Evolutionary conservation across 2,113 vertebrate genomes (phyloP), one percentile per base, ranked within the genome.

Genomic region (Chunga burmeisteri): DNA sequence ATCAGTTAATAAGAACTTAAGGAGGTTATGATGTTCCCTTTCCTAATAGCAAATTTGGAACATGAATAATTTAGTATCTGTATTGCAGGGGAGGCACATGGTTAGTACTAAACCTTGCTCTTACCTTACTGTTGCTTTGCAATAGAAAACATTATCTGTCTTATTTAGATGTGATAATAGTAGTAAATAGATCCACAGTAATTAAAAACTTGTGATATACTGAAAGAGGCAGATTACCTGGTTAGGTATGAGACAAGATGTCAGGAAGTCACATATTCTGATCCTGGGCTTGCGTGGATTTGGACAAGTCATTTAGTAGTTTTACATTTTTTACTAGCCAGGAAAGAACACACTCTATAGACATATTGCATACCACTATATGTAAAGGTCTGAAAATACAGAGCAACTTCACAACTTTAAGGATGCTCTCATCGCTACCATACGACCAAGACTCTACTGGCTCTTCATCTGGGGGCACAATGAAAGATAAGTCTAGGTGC

Each of bases 1-100:
- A 83, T 44, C 81, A 47, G 52, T 49, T 74, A 83, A 81, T 94
- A 92, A 77, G 86, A 95, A 86, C 71, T 82, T 90, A 81, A 93
- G 66, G 82, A 62, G 77, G 58, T 95, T 95, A 81, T 9, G 25
- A 38, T 62, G 47, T 16, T 90, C 75, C 73, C 38, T 67, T 79
- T 88, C 49, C 71, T 71, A 62, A 67, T 1, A 62, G 82, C 11
- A 72, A 75, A 91, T 81, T 38, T 38, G 36, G 53, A 95, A 72
- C 13, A 20, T 29, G 67, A 95, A 81, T 87, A 30, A 47, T 88
- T 87, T 86, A 73, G 21, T 59, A 38, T 81, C 89, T 91, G 26
- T 74, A 36, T 67, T 66, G 49, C 36, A 65, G 47, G 18, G 32
- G 11, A 77, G 36, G 36, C 47, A 36, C 9, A 34, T 7, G 13